These are phyloP conservation scores for Dicaeum eximium DNA, from an alignment of 2,113 vertebrate genomes.

Conservation along the genomic window DNA sequence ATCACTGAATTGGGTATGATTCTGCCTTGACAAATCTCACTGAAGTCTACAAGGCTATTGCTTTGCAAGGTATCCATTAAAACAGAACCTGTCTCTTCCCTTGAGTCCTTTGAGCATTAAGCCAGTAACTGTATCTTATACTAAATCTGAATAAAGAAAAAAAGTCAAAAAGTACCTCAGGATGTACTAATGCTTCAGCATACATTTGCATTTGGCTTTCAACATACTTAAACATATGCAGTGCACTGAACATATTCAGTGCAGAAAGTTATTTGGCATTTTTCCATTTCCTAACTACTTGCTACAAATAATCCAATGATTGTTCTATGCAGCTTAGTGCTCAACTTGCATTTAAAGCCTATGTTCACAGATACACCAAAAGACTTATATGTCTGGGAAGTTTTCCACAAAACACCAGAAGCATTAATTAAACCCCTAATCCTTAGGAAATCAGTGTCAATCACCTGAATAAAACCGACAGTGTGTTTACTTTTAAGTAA, in stretches of 20 bases:
- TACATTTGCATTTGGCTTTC: not conserved
- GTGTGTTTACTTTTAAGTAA: not conserved
- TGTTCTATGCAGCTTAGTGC: not conserved
- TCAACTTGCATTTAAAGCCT: not conserved
- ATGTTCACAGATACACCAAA: not conserved
- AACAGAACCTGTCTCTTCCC: not conserved
- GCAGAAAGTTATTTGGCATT: not conserved
- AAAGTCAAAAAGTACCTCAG: not conserved
- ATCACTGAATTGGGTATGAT: not conserved
- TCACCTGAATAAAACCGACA: not conserved
- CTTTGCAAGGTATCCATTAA: not conserved
- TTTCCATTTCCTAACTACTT: conserved; percentile 19
- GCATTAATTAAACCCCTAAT: not conserved
- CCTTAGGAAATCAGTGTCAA: not conserved
- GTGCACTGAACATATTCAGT: not conserved
- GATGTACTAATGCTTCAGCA: not conserved
- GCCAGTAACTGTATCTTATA: not conserved
- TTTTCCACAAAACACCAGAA: not conserved
- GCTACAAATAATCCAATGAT: not conserved
- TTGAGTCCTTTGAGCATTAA: not conserved
- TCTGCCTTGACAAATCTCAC: not conserved
- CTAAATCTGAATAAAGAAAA: not conserved
- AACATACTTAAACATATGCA: not conserved
- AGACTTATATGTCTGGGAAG: not conserved
- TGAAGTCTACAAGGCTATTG: not conserved